phyloP scores from a whole-genome alignment of 2,113 vertebrate species.

The Hippocampus comes region DNA sequence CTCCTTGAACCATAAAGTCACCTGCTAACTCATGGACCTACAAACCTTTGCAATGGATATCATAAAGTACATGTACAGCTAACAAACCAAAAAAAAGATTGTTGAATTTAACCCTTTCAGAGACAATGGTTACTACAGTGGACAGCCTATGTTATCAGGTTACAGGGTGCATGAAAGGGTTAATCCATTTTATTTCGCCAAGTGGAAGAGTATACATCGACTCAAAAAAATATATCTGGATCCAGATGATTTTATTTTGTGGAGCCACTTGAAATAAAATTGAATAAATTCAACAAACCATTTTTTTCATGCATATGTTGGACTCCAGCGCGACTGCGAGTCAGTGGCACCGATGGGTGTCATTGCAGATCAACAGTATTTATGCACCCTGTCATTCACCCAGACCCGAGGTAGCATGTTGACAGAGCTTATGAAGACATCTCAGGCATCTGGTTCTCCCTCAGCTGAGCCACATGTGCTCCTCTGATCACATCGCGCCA shows the following conservation, averaged over 20 bases:
- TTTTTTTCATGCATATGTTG: not conserved
- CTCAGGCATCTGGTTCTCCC: constrained; percentile 56
- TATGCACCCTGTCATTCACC: not conserved
- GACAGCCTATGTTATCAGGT: too few species aligned
- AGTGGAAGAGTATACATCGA: too few species aligned
- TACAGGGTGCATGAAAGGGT: too few species aligned
- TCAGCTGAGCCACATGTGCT: constrained; percentile 53
- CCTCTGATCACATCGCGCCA: constrained; percentile 63
- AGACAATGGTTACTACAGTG: too few species aligned
- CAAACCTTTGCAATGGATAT: not conserved
- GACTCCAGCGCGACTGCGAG: not conserved
- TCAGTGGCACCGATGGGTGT: too few species aligned
- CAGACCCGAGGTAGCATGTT: constrained; percentile 25
- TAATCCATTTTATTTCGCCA: too few species aligned
- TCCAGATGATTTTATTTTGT: too few species aligned
- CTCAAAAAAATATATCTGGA: too few species aligned
- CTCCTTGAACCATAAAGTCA: not conserved
- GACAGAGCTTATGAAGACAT: constrained; percentile 39
- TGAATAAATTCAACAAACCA: too few species aligned
- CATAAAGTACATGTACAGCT: not conserved
- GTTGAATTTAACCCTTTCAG: too few species aligned
- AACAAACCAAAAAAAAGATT: too few species aligned
- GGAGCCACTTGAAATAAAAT: too few species aligned
- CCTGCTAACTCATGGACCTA: not conserved
- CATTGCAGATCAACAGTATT: not conserved